Evolutionary conservation across 2,888 invertebrate genomes (phyloP), one percentile per base, ranked within the genome.

Genomic region (Calameuta filiformis): DNA sequence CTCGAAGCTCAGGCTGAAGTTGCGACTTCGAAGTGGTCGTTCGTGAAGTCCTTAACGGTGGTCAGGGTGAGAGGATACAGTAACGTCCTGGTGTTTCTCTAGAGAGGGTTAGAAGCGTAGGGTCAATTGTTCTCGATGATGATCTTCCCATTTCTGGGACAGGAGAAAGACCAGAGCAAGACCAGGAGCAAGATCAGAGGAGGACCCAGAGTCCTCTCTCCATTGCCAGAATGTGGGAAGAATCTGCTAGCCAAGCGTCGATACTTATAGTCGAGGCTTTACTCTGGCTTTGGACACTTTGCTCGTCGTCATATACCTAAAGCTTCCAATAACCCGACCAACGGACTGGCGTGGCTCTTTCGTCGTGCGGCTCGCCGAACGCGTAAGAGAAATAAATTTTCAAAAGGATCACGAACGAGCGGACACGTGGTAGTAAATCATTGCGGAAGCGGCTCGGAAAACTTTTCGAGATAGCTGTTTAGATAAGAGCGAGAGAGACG

Each of bases 1-100:
- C 31, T 74, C 74, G 74, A 74, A 35, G 74, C 74, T 74, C n/a
- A 74, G 74, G 74, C 11, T 34, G 74, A 74, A 30, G 35, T n/a
- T 74, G 74, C 74, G 33, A 34, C 74, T 74, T 34, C 74, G 74
- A 30, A 71, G 71, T 31, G 34, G 56, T 56, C 56, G 23, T 23
- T 56, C 23, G 23, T 56, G 56, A 56, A 56, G 56, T 56, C 23
- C 23, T 23, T 23, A 56, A 23, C 23, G 12, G 71, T 34, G 71
- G 33, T 15, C 71, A 23, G 31, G 31, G 34, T 33, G 71, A 31
- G 71, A 12, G 71, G 56, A 23, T 23, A 9, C 9, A 2, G 23
- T 9, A 23, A 15, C 56, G 9, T 56, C 56, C 23, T 56, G 23
- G 23, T 56, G 23, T 23, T 71, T 23, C 30, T 30, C 71, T 12